Evolutionary conservation across 2,113 vertebrate species (phyloP).

Genomic region (Struthio camelus): DNA sequence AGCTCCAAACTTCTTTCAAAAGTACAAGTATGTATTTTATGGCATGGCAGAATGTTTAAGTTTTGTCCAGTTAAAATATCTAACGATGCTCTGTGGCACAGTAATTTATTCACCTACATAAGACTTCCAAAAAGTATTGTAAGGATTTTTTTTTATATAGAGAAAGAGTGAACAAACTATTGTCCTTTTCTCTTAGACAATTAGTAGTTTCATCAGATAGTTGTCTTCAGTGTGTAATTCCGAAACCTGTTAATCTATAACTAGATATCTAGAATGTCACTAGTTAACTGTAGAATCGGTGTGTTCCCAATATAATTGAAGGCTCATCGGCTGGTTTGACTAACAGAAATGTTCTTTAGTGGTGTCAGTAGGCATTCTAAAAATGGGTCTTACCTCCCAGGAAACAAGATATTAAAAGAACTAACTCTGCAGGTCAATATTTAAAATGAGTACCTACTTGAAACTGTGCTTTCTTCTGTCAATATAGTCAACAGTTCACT

Average conservation of each 20-base stretch:
- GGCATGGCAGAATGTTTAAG: slow-evolving; percentile 79
- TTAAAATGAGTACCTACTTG: not conserved
- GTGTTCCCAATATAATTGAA: not conserved
- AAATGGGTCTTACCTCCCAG: slow-evolving; percentile 9
- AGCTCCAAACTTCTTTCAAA: slow-evolving; percentile 93
- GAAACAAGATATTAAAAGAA: slow-evolving; percentile 4
- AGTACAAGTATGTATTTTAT: slow-evolving; percentile 97
- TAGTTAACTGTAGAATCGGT: not conserved
- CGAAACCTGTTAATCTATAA: not conserved
- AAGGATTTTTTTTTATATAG: not conserved
- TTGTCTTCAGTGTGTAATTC: not conserved
- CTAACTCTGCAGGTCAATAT: not conserved
- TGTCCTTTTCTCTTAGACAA: not conserved
- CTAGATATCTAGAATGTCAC: not conserved
- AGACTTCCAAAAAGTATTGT: not conserved
- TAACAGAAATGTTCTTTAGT: not conserved
- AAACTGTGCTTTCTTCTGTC: slow-evolving; percentile 20
- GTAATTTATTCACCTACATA: not conserved
- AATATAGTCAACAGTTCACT: slow-evolving; percentile 32
- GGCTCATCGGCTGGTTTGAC: not conserved
- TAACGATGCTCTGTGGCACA: slow-evolving; percentile 16
- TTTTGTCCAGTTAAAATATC: slow-evolving; percentile 53
- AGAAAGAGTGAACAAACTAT: not conserved
- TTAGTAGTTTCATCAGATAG: not conserved
- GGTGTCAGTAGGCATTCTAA: slow-evolving; percentile 14